Evolutionary conservation across 2,113 vertebrate genomes (phyloP), one percentile per base, ranked within the genome.

Genomic region (Callocephalon fimbriatum): DNA sequence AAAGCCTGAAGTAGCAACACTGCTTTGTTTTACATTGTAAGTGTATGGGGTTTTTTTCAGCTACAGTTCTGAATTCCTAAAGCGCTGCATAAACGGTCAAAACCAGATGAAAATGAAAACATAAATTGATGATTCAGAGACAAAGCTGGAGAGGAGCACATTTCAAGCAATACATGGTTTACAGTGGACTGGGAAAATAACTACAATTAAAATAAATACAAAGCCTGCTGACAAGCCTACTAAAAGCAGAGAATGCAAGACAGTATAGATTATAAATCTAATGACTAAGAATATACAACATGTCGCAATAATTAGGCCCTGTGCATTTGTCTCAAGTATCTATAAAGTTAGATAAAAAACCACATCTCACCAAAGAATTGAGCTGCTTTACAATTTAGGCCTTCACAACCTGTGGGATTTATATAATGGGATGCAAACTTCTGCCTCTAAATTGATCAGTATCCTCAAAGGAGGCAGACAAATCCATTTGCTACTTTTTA

Each of bases 111-210:
- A 97, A 93, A 96, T 48, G 18, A 95, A 96, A 96, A 74, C 15
- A 83, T n/a, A 71, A 92, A 73, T 26, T 88, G 90, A 93, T 94
- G 71, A 95, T 82, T 97, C 91, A 88, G 76, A 97, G 91, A 93
- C 86, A 75, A 51, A 54, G 79, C 74, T 40, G 92, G 73, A 96
- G 85, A 93, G 18, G 3, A 95, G 21, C 53, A 48, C 63, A 81
- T 77, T 89, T 90, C 62, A 95, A 93, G 86, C 16, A 82, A 37
- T 65, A 48, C 10, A 87, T 58, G 7, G 29, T 87, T 96, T 82
- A 77, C 14, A 81, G 54, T 35, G 38, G 88, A 90, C 25, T 68
- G 93, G 96, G 73, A 93, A 95, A 95, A 94, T 38, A 96, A 74
- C 79, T 81, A 72, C 45, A 86, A 56, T 78, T 67, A 42, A 80